Percentiles rank a stretch among this genome's conserved stretches.
Evolutionary conservation across 2,888 invertebrate genomes (phyloP).

Genomic region (Achlya flavicornis): DNA sequence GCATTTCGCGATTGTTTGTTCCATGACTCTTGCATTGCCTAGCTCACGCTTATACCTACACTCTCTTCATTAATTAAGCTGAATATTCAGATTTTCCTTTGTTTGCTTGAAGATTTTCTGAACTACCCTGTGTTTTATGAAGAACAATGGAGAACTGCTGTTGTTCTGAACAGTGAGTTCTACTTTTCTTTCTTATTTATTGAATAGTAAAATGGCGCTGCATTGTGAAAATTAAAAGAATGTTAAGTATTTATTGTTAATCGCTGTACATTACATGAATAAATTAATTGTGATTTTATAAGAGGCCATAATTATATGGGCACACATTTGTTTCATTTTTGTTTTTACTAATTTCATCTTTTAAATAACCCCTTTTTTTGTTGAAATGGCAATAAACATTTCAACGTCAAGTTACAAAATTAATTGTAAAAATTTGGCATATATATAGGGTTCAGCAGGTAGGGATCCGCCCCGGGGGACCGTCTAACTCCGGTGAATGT

Average conservation of each 20-base stretch:
- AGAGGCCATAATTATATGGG: too few species aligned
- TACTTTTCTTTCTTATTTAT: not conserved
- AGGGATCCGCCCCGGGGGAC: conserved; percentile 44
- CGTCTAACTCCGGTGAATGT: conserved; percentile 54
- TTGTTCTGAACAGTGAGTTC: conserved; percentile 1
- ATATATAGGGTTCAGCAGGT: conserved; percentile 46
- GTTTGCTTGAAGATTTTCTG: conserved; percentile 26
- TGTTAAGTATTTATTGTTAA: too few species aligned
- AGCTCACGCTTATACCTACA: conserved; percentile 35
- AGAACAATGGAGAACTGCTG: conserved; percentile 10
- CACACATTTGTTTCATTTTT: not conserved
- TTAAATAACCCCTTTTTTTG: not conserved
- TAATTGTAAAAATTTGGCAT: conserved; percentile 57
- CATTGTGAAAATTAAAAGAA: too few species aligned
- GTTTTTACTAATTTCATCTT: not conserved
- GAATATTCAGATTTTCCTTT: conserved; percentile 43
- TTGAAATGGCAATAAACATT: conserved; percentile 35
- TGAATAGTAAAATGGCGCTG: too few species aligned
- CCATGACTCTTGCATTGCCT: conserved; percentile 45
- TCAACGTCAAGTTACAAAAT: conserved; percentile 59
- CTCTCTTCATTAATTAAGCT: conserved; percentile 56
- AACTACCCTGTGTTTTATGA: conserved; percentile 24
- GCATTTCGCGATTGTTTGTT: conserved; percentile 68
- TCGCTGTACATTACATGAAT: not conserved
- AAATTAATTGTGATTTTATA: not conserved